A percentile compares a stretch with the other conserved stretches of the same genome.
Evolutionary conservation across 2,113 vertebrate genomes (phyloP).

Genomic region (Crotalus helleri): DNA sequence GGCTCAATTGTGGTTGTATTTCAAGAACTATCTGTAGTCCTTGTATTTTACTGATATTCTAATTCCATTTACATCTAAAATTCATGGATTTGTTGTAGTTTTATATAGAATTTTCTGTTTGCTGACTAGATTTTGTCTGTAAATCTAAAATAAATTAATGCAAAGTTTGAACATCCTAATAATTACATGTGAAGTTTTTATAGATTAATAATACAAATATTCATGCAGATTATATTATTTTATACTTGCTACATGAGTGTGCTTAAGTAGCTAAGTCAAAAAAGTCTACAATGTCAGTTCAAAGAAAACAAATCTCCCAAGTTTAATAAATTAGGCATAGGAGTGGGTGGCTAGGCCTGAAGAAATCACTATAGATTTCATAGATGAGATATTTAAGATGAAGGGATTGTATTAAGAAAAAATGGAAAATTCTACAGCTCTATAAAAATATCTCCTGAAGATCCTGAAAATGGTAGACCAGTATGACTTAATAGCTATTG

Average conservation of each 20-base stretch:
- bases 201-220: background rate
- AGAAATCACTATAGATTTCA: background rate
- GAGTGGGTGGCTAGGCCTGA: background rate
- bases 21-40: too few species aligned
- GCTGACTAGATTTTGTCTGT: background rate
- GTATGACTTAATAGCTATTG: background rate
- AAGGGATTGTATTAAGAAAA: background rate
- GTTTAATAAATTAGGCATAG: background rate
- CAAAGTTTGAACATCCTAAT: background rate
- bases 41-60: background rate
- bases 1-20: too few species aligned
- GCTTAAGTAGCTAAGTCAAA: background rate
- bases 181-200: background rate
- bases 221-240: background rate
- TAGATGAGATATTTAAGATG: background rate
- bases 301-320: background rate
- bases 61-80: background rate
- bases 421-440: background rate
- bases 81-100: background rate
- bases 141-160: background rate
- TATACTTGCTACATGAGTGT: background rate
- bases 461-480: background rate
- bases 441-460: background rate
- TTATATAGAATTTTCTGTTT: background rate
- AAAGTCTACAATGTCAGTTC: background rate